Percentiles rank a stretch among this genome's conserved stretches.
phyloP scores from a whole-genome alignment of 2,888 invertebrate genomes.

The Acronicta alni region DNA sequence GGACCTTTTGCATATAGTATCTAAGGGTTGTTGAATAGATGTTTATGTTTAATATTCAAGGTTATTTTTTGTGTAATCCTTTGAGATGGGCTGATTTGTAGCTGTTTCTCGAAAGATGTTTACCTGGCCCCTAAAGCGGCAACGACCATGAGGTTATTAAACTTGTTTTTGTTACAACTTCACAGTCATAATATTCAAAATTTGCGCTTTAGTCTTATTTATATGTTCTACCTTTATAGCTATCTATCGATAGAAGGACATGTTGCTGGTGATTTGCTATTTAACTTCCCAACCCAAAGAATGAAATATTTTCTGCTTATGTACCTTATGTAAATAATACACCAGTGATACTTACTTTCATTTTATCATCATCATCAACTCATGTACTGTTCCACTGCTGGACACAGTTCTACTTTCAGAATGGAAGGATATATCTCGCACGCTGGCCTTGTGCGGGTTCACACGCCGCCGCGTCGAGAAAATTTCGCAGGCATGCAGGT shows the following conservation, averaged over 20 bases:
- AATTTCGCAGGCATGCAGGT: too few relatives aligned
- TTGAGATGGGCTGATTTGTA: constrained; percentile 35
- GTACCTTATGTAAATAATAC: too few relatives aligned
- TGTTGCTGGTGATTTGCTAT: too few relatives aligned
- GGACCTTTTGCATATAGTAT: constrained; percentile 38
- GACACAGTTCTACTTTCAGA: too few relatives aligned
- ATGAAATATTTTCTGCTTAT: too few relatives aligned
- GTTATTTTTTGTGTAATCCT: constrained; percentile 33
- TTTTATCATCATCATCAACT: too few relatives aligned
- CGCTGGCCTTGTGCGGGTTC: too few relatives aligned
- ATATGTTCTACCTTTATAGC: constrained; percentile 5
- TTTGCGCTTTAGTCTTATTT: constrained; percentile 19
- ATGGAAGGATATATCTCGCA: too few relatives aligned
- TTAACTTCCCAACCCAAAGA: too few relatives aligned
- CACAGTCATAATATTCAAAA: constrained; percentile 42
- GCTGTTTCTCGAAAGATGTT: constrained; percentile 43
- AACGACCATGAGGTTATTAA: constrained; percentile 64
- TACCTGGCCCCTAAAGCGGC: constrained; percentile 60
- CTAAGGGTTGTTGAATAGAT: constrained; percentile 43
- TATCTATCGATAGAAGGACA: neutral
- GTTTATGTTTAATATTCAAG: constrained; percentile 33
- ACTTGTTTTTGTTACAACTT: constrained; percentile 59
- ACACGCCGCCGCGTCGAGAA: too few relatives aligned
- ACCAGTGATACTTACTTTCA: too few relatives aligned
- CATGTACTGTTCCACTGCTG: too few relatives aligned